These are phyloP conservation scores for Myripristis murdjan DNA, from an alignment of 2,797 vertebrate species.

Conservation along the genomic window DNA sequence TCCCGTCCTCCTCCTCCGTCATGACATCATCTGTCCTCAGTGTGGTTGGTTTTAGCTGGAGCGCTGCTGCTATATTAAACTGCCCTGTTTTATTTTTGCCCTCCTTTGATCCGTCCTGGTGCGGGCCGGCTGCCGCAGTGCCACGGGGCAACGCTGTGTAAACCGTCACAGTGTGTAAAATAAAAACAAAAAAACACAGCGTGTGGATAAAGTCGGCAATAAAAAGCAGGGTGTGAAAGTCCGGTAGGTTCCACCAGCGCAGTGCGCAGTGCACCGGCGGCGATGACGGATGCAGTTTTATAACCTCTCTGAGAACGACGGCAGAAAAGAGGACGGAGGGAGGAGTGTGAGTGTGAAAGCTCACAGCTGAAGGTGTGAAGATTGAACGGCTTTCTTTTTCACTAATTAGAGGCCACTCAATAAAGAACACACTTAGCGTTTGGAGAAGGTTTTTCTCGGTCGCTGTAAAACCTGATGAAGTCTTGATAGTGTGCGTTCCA, in stretches of 20 bases:
- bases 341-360: constrained; percentile 70
- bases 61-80: constrained; percentile 77
- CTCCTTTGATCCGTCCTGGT: constrained; percentile 72
- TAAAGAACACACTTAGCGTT: too few relatives aligned
- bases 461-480: too few relatives aligned
- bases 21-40: constrained; percentile 77
- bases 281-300: constrained; percentile 34
- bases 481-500: too few relatives aligned
- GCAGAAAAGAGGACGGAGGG: constrained; percentile 37
- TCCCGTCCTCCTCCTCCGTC: constrained; percentile 40
- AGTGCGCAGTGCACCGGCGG: constrained; percentile 35
- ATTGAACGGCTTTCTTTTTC: constrained; percentile 35
- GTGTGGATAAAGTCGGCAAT: constrained; percentile 63
- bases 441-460: too few relatives aligned
- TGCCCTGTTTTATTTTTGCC: constrained; percentile 70
- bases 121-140: constrained; percentile 59
- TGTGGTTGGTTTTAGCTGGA: constrained; percentile 73
- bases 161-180: constrained; percentile 74
- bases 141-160: constrained; percentile 58
- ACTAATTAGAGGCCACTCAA: too few relatives aligned
- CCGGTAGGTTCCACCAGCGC: constrained; percentile 43
- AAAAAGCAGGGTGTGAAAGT: constrained; percentile 76
- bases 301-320: constrained; percentile 34
- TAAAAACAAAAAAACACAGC: constrained; percentile 55
- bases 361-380: constrained; percentile 63